Percentiles rank a stretch among this genome's conserved stretches.
Conservation (phyloP, 1,140 invertebrate genomes). For the Neodiprion pinetum region DNA sequence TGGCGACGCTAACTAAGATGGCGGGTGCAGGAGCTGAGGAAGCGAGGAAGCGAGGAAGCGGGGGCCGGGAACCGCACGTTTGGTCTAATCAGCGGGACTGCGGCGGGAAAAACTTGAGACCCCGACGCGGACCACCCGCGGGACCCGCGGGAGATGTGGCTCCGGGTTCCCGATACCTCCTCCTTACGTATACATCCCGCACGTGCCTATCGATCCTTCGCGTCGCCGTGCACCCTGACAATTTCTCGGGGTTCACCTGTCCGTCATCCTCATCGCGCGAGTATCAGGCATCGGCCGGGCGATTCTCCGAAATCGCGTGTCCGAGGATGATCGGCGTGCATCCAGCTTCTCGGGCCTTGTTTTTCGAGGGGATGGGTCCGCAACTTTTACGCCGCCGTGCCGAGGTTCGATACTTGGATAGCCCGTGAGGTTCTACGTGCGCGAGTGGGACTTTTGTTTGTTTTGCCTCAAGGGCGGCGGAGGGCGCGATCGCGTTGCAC, state of each 20-base stretch:
- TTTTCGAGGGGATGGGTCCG: too few relatives aligned
- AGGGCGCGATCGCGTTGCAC: background rate
- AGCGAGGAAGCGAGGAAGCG: background rate
- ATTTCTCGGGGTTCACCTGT: background rate
- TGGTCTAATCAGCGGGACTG: background rate
- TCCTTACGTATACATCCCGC: too few relatives aligned
- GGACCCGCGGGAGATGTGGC: background rate
- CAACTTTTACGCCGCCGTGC: background rate
- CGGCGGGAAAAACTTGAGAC: conserved; percentile 1
- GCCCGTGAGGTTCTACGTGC: background rate
- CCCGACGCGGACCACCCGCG: background rate
- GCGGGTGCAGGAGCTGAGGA: background rate
- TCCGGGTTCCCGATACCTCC: too few relatives aligned
- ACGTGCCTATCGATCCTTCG: too few relatives aligned
- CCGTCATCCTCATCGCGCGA: background rate
- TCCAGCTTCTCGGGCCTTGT: background rate
- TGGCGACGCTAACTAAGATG: conserved; percentile 7
- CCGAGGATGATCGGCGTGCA: background rate
- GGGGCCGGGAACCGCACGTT: background rate
- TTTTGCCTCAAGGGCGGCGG: background rate
- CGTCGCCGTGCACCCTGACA: too few relatives aligned
- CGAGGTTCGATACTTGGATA: background rate
- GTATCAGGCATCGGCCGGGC: background rate
- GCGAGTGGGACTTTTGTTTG: background rate
- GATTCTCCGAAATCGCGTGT: background rate